Base-by-base conservation (phyloP, 2,113 vertebrate species). In the Clarias macrocephalus region DNA sequence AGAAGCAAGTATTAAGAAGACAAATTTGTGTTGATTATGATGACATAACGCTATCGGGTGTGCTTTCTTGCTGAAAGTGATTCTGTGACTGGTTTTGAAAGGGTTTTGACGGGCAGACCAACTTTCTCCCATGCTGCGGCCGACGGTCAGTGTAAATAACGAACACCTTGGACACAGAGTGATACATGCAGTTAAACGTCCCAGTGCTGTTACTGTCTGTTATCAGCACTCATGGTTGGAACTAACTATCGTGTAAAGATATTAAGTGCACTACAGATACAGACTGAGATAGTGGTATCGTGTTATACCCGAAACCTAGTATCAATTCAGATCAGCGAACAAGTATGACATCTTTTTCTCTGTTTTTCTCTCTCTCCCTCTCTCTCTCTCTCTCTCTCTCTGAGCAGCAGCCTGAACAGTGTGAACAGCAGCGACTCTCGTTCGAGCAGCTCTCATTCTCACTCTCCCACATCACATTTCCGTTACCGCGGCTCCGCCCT, bases 341-440 rank as follows among this genome's bases (percentile, higher is more conserved):
- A 0, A n/a, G 62, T 63, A 63, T 30, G 13, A 28, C 19, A 30
- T 70, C 28, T 70, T 16, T 84, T 80, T 91, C 92, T 80, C 7
- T 42, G 37, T 73, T n/a, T 52, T 0, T 63, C 7, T 16, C 10
- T 37, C 0, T 76, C 42, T 56, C 70, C 63, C 15, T 16, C 18
- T 85, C 66, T 82, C 23, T 62, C 66, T 37, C 23, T 85, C 82
- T 65, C 65, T 42, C 42, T 84, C 88, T 84, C n/a, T 68, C 90
- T 88, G 93, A 90, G 37, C 95, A 98, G 97, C 96, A 98, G 97
- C 94, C 96, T 99, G 94, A 99, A 98, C 96, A 99, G 97, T 11
- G 97, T 99, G 92, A 98, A 97, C 95, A 99, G 97, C 96, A 99
- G 97, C 59, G 97, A 98, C 95, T 98, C 97, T 3, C 95, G 97